A percentile compares a stretch with the other conserved stretches of the same genome.
These are phyloP conservation scores for Tachina fera DNA, from an alignment of 2,888 invertebrate species.

Conservation along the genomic window DNA sequence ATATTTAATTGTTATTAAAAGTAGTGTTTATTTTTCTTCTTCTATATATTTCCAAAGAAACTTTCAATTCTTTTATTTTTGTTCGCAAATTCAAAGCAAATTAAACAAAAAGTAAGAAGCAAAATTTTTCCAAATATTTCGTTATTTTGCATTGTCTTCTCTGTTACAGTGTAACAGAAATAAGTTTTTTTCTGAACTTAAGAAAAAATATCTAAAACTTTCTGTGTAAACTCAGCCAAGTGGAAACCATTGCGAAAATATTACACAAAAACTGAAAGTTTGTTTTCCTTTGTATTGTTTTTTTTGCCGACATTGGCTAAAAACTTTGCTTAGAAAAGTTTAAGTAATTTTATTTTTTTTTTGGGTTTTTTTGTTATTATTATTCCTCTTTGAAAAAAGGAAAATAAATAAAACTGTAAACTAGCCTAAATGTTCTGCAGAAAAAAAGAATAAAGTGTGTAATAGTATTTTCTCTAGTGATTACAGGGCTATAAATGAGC, in stretches of 20 bases:
- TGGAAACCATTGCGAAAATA: conserved; percentile 56
- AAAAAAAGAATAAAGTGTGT: not conserved
- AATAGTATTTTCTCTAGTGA: conserved; percentile 16
- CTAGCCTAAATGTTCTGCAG: conserved; percentile 37
- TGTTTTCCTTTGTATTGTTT: conserved; percentile 37
- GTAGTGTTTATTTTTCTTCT: conserved; percentile 26
- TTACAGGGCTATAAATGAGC: conserved; percentile 17
- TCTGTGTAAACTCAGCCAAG: conserved; percentile 40
- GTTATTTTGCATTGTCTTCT: conserved; percentile 32
- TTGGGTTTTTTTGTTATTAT: not conserved
- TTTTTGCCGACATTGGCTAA: conserved; percentile 60
- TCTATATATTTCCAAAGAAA: not conserved
- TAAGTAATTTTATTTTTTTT: not conserved
- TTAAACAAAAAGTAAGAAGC: not conserved
- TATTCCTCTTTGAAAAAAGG: not conserved
- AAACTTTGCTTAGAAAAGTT: conserved; percentile 51
- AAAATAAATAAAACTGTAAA: conserved; percentile 27
- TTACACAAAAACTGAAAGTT: conserved; percentile 42
- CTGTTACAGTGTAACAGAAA: conserved; percentile 35
- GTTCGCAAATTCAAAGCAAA: conserved; percentile 1
- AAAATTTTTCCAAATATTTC: conserved; percentile 20
- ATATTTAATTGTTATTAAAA: conserved; percentile 53
- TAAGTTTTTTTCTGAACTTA: conserved; percentile 28
- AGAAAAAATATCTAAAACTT: conserved; percentile 45
- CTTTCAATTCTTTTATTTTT: conserved; percentile 17